Percentiles rank a stretch among this genome's conserved stretches.
phyloP scores from a whole-genome alignment of 2,888 invertebrate genomes.

The Acronicta alni region DNA sequence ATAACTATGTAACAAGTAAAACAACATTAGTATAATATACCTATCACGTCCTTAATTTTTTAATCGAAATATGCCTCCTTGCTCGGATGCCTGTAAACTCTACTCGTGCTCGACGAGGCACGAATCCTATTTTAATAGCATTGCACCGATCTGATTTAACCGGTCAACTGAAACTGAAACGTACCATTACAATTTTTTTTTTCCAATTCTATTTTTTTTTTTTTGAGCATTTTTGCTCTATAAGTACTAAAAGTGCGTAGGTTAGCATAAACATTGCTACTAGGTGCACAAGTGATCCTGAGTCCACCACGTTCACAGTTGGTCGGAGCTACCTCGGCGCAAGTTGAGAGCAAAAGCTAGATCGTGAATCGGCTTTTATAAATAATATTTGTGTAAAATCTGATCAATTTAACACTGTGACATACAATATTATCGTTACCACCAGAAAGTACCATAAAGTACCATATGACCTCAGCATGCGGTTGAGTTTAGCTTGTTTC shows the following conservation, averaged over 20 bases:
- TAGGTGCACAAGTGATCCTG: not conserved
- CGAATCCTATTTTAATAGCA: no score
- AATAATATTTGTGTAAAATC: constrained; percentile 71
- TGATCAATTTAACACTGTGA: constrained; percentile 57
- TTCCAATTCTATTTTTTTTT: no score
- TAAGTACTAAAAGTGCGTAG: not conserved
- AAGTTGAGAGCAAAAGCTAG: constrained; percentile 35
- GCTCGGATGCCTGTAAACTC: constrained; percentile 1
- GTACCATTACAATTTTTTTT: no score
- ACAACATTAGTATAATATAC: constrained; percentile 12
- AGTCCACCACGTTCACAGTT: constrained; percentile 2
- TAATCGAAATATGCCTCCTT: not conserved
- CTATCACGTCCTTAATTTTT: constrained; percentile 26
- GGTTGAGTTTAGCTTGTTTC: constrained; percentile 13
- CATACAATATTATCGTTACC: constrained; percentile 8
- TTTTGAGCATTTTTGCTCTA: no score
- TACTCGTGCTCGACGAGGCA: not conserved
- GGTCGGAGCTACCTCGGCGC: constrained; percentile 8
- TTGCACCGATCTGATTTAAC: no score
- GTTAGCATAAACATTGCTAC: not conserved
- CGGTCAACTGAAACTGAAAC: no score
- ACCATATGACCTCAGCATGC: constrained; percentile 10
- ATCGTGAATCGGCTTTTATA: constrained; percentile 62
- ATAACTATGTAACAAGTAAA: constrained; percentile 8
- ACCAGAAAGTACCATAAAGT: not conserved